Evolutionary conservation across 1,140 invertebrate species (phyloP), one percentile per base, ranked within the genome.

Genomic region (Nixonia krombeini): DNA sequence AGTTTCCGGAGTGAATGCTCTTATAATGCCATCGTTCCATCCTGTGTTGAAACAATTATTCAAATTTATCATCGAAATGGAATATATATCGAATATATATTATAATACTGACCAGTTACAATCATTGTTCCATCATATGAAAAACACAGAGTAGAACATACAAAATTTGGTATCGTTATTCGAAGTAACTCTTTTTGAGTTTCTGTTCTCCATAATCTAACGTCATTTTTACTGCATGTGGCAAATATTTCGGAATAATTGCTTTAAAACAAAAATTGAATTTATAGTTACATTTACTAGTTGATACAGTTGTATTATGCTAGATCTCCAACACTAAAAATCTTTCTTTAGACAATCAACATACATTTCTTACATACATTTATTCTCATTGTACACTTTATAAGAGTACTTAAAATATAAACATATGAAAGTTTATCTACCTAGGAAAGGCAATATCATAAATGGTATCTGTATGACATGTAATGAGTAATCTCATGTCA

Each of bases 1-100:
- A 1, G 91, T 92, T 59, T 95, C 88, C 0, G 94, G 93, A 0
- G 92, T 93, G 75, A 95, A 96, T 2, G 92, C 89, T 55, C 95
- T 87, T 52, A 96, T 94, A 69, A 90, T 90, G 26, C 94, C 94
- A 87, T 97, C 95, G 81, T 94, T 93, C 95, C 95, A 97, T 0
- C 87, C 90, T 87, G n/a, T n/a, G n/a, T n/a, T n/a, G n/a, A n/a
- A n/a, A n/a, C n/a, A n/a, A n/a, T n/a, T n/a, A n/a, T n/a, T n/a
- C n/a, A n/a, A n/a, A n/a, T n/a, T n/a, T n/a, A n/a, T n/a, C n/a
- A n/a, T n/a, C n/a, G n/a, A n/a, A n/a, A n/a, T n/a, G n/a, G n/a
- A n/a, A 72, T 57, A 72, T 45, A 42, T 45, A 18, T 42, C 12
- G 21, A 53, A 12, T 41, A 37, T 23, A 37, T 29, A 15, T 47